Conservation (phyloP, 2,113 vertebrate genomes). For the Hiodon tergisus region DNA sequence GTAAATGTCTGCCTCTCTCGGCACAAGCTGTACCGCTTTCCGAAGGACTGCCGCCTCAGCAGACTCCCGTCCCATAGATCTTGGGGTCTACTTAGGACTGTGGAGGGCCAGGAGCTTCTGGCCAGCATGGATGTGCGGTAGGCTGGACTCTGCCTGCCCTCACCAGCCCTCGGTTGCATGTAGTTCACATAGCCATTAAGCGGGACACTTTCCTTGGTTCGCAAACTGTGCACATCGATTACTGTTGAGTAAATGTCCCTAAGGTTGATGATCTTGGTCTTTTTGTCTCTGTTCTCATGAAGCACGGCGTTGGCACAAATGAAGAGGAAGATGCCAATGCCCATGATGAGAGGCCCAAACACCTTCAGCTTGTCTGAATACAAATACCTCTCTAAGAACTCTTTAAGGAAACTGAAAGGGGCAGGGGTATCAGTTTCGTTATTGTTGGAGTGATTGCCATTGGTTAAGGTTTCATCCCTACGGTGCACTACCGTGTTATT, state of each 20-base stretch:
- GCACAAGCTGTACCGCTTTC: slow-evolving; percentile 51
- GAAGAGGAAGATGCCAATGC: slow-evolving; percentile 97
- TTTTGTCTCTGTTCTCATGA: slow-evolving; percentile 94
- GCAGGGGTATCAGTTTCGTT: slow-evolving; percentile 31
- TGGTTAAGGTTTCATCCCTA: not conserved
- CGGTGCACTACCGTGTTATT: slow-evolving; percentile 36
- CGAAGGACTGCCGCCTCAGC: slow-evolving; percentile 51
- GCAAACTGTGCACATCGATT: slow-evolving; percentile 87
- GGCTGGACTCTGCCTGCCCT: slow-evolving; percentile 58
- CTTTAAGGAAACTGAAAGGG: slow-evolving; percentile 67
- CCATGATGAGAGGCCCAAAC: slow-evolving; percentile 93
- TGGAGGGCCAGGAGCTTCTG: slow-evolving; percentile 75
- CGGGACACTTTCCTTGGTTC: slow-evolving; percentile 76
- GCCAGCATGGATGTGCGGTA: slow-evolving; percentile 64
- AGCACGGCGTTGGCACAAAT: slow-evolving; percentile 96
- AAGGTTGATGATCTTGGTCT: slow-evolving; percentile 95
- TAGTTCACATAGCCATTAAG: slow-evolving; percentile 85
- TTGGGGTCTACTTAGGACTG: slow-evolving; percentile 46
- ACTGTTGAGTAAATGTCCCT: slow-evolving; percentile 96
- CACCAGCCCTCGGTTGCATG: slow-evolving; percentile 67
- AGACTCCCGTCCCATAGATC: slow-evolving; percentile 51
- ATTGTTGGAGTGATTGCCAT: slow-evolving; percentile 42
- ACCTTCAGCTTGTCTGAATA: slow-evolving; percentile 97
- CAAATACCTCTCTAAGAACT: slow-evolving; percentile 77
- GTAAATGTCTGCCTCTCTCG: slow-evolving; percentile 69